Percentiles rank a stretch among this genome's conserved stretches.
phyloP scores from a whole-genome alignment of 2,888 invertebrate species.

The Blomia tropicalis region DNA sequence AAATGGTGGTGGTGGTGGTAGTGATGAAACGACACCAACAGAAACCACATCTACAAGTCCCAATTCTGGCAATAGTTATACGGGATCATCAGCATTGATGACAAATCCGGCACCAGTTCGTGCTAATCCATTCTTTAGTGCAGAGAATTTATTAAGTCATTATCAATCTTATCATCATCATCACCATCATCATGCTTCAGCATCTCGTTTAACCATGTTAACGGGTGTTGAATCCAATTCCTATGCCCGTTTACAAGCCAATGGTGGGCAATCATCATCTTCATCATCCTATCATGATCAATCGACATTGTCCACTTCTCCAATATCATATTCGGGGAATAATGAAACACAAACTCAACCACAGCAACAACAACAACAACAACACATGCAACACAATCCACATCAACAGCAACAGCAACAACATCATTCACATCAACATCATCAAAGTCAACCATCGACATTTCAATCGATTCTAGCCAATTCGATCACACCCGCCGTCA shows the following conservation, averaged over 20 bases:
- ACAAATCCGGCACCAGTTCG: neutral
- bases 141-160: constrained; percentile 6
- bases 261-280: neutral
- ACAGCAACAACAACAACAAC: neutral
- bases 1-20: neutral
- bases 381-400: neutral
- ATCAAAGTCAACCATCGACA: too few relatives aligned
- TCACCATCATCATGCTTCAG: neutral
- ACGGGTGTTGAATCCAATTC: neutral
- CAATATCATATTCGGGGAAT: neutral
- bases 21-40: neutral
- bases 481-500: too few relatives aligned
- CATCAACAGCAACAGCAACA: neutral
- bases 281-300: too few relatives aligned
- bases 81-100: constrained; percentile 7
- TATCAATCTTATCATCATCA: neutral
- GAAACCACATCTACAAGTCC: too few relatives aligned
- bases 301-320: too few relatives aligned
- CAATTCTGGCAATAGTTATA: neutral
- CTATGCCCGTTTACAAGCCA: too few relatives aligned
- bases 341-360: neutral
- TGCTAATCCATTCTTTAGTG: constrained; percentile 6
- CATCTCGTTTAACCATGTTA: neutral
- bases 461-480: too few relatives aligned
- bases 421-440: too few relatives aligned